A percentile compares a stretch with the other conserved stretches of the same genome.
phyloP scores from a whole-genome alignment of 2,113 vertebrate species.

The Oostethus manadensis region DNA sequence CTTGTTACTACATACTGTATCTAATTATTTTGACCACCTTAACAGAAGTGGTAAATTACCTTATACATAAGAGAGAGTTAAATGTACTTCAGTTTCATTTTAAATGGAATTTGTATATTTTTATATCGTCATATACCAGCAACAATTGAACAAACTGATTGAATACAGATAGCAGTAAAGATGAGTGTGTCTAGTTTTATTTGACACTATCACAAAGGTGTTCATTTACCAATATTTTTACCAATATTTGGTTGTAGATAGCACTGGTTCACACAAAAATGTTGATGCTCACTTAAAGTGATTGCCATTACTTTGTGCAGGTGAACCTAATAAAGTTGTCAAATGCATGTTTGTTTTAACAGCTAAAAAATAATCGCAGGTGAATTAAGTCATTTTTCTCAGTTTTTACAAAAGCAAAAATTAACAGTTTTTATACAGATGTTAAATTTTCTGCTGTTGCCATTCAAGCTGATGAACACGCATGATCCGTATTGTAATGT shows the following conservation, averaged over 20 bases:
- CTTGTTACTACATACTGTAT: neutral
- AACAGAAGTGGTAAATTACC: no score
- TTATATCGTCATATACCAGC: neutral
- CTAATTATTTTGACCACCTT: neutral
- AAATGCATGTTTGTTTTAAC: neutral
- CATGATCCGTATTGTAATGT: slow-evolving; percentile 11
- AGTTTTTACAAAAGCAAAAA: slow-evolving; percentile 5
- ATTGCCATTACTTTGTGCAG: neutral
- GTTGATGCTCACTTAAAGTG: neutral
- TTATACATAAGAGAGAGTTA: neutral
- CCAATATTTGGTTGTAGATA: no score
- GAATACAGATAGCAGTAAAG: no score
- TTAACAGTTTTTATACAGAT: neutral
- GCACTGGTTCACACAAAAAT: no score
- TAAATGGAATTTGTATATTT: neutral
- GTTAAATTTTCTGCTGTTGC: neutral
- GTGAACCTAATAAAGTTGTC: no score
- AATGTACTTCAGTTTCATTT: neutral
- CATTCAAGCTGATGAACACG: neutral
- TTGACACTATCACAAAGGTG: no score
- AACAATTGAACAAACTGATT: no score
- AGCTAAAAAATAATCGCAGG: neutral
- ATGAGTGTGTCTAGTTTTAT: no score
- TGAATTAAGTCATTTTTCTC: neutral
- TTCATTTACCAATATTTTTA: no score